phyloP scores from a whole-genome alignment of 1,140 invertebrate genomes.

The Cotesia chilonis region DNA sequence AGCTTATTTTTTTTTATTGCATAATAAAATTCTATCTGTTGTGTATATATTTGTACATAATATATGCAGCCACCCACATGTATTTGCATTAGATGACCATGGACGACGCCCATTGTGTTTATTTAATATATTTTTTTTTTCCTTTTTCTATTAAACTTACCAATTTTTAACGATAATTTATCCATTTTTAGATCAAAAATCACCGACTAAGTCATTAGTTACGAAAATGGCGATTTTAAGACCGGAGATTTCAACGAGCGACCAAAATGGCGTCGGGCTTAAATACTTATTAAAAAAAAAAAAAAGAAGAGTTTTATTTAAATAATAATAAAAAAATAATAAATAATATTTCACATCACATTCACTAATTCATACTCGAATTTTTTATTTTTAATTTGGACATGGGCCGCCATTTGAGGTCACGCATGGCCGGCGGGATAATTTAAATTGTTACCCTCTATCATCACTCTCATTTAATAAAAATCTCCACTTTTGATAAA shows the following conservation, averaged over 20 bases:
- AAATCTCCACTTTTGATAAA: neutral
- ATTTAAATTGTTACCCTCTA: neutral
- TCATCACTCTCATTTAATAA: neutral
- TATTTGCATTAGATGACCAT: slow-evolving; percentile 2
- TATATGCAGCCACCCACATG: neutral
- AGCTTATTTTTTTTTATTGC: slow-evolving; percentile 9
- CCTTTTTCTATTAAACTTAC: no score
- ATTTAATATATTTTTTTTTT: no score
- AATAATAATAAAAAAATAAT: neutral
- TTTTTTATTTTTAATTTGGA: slow-evolving; percentile 2
- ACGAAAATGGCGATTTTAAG: no score
- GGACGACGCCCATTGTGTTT: neutral
- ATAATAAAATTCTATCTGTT: neutral
- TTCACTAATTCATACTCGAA: neutral
- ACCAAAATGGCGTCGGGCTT: slow-evolving; percentile 6
- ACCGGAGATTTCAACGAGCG: neutral
- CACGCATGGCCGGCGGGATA: neutral
- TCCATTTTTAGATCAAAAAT: no score
- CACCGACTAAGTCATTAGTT: no score
- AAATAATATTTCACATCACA: neutral
- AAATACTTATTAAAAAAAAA: neutral
- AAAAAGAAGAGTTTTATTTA: neutral
- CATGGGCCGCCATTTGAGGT: neutral
- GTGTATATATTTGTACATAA: neutral
- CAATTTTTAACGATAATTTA: no score